Evolutionary conservation across 2,888 invertebrate genomes (phyloP), one percentile per base, ranked within the genome.

Genomic region (Schizaphis graminum): DNA sequence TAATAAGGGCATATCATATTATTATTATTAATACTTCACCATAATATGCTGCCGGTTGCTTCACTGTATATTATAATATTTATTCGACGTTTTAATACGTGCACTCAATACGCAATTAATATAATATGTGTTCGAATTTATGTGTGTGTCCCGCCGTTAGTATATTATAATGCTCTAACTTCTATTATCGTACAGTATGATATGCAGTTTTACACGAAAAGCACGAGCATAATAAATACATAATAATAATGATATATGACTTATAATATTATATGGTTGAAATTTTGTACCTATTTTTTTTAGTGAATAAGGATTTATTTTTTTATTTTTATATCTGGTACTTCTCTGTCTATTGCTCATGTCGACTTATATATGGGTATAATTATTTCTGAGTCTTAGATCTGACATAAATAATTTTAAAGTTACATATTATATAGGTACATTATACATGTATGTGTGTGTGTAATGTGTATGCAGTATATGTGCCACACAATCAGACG

Each of bases 321-420:
- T 41, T 85, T 44, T 84, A 49, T 49, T 89, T 41, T 57, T 57
- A 44, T 57, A 57, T 89, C 57, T 89, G 89, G 41, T 57, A 57
- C 89, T 41, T 67, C 47, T 77, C 77, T 67, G 53, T 77, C 47
- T 35, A 41, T 16, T 49, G 86, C 61, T 57, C 91, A 85, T 61
- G 85, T 92, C 86, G 91, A 86, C 91, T 92, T 47, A 86, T 87
- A 86, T 92, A 86, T 61, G 86, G 91, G 57, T 87, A 87, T 92
- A 86, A 92, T 92, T 87, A 92, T 92, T 86, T 77, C 77, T 13
- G 57, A 57, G 86, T 91, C 86, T 35, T 8, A 24, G n/a, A 85
- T 44, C 91, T 85, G 86, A 86, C 86, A 49, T 86, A 86, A 86
- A 87, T 92, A 87, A 87, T 87, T 92, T 87, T 35, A 4, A 61